phyloP scores from a whole-genome alignment of 2,113 vertebrate species.

The Aythya baeri region DNA sequence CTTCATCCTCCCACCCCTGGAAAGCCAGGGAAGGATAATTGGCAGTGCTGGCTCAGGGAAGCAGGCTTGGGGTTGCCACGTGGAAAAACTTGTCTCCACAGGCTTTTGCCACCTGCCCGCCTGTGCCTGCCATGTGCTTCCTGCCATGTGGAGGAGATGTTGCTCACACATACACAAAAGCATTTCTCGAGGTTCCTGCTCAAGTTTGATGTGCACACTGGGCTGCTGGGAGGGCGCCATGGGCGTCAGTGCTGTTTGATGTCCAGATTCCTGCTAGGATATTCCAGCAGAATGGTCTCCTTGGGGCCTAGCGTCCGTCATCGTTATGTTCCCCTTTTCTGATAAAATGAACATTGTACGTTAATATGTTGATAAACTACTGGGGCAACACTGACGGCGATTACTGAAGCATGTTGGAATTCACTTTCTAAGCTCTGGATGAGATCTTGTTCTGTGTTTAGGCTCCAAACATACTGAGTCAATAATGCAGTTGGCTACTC shows the following conservation, averaged over 20 bases:
- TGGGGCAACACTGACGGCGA: not conserved
- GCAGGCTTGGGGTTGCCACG: fast-evolving
- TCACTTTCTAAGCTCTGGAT: not conserved
- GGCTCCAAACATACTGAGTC: not conserved
- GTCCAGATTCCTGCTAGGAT: conserved; percentile 28
- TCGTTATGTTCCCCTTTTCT: not conserved
- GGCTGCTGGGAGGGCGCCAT: conserved; percentile 13
- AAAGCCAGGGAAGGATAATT: not conserved
- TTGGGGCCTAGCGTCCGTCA: not conserved
- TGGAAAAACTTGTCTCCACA: not conserved
- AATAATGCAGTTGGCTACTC: not conserved
- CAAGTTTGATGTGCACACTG: conserved; percentile 28
- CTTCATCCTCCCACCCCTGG: not conserved
- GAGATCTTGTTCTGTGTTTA: not conserved
- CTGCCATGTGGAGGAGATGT: not conserved
- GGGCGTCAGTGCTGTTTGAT: not conserved
- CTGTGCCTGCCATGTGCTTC: not conserved
- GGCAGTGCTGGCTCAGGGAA: not conserved
- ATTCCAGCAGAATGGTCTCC: not conserved
- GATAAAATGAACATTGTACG: not conserved
- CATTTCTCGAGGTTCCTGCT: not conserved
- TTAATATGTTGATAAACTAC: conserved; percentile 23
- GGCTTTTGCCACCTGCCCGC: not conserved
- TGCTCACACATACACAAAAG: not conserved
- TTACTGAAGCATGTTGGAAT: conserved; percentile 31